Conservation (phyloP, 2,113 vertebrate genomes). For the Cervus canadensis region DNA sequence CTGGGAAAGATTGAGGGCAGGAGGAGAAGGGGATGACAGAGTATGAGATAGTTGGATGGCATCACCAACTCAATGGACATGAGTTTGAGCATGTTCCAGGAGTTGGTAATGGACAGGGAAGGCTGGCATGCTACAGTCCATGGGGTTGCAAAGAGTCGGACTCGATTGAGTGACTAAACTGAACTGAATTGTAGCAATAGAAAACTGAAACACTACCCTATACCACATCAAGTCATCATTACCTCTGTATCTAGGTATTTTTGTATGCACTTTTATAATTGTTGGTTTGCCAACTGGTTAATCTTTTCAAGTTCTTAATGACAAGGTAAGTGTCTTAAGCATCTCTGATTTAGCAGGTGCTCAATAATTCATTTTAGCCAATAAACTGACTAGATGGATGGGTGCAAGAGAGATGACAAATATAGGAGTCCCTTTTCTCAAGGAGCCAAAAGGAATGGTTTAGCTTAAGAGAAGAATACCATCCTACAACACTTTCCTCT, state of each 20-base stretch:
- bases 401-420: background rate
- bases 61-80: background rate
- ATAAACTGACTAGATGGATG: background rate
- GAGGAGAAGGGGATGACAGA: background rate
- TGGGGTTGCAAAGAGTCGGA: background rate
- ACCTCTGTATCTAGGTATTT: background rate
- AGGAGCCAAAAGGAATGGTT: background rate
- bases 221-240: background rate
- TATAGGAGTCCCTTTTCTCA: background rate
- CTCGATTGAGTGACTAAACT: background rate
- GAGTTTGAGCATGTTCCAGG: background rate
- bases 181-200: background rate
- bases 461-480: background rate
- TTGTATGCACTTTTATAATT: background rate
- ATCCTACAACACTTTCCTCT: background rate
- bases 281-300: background rate
- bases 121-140: background rate
- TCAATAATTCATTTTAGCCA: background rate
- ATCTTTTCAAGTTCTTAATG: background rate
- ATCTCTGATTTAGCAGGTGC: background rate
- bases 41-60: background rate
- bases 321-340: background rate
- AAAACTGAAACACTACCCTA: background rate
- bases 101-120: background rate
- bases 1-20: background rate